Conservation (phyloP, 2,888 invertebrate species). For the Sphaeridia pumilis region DNA sequence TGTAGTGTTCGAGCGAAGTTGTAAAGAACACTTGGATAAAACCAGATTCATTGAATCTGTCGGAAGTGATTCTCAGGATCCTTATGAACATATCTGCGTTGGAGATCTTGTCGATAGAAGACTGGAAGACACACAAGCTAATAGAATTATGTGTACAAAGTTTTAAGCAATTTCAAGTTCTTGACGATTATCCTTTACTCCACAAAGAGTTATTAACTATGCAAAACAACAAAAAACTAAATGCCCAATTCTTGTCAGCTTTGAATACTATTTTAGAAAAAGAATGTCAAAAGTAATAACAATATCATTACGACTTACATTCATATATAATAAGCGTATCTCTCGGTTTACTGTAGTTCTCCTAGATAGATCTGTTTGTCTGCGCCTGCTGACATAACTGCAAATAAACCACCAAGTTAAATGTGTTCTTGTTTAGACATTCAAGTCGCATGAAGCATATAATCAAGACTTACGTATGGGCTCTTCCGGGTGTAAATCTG, state of each 20-base stretch:
- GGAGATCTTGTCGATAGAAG: conserved; percentile 1
- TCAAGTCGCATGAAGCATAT: conserved; percentile 7
- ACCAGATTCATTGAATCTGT: conserved; percentile 15
- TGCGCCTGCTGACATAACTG: conserved; percentile 81
- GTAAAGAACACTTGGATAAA: conserved; percentile 26
- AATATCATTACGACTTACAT: background rate
- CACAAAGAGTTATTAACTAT: conserved; percentile 11
- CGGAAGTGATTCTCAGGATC: conserved; percentile 21
- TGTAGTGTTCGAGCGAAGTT: conserved; percentile 14
- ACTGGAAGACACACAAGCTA: conserved; percentile 2
- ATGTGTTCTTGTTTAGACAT: background rate
- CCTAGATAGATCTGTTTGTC: conserved; percentile 93
- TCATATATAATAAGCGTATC: background rate
- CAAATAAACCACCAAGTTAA: conserved; percentile 37
- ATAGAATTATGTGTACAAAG: conserved; percentile 3
- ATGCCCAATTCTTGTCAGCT: conserved; percentile 13
- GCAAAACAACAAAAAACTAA: conserved; percentile 10
- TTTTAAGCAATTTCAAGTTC: conserved; percentile 14
- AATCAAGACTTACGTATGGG: conserved; percentile 55
- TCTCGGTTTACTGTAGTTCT: conserved; percentile 55
- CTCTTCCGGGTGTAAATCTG: conserved; percentile 88
- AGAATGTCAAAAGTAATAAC: background rate
- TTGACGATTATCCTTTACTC: conserved; percentile 15
- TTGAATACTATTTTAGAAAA: conserved; percentile 6
- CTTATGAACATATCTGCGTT: conserved; percentile 17